These are phyloP conservation scores for Polydrusus tereticollis DNA, from an alignment of 2,888 invertebrate genomes.

Conservation along the genomic window DNA sequence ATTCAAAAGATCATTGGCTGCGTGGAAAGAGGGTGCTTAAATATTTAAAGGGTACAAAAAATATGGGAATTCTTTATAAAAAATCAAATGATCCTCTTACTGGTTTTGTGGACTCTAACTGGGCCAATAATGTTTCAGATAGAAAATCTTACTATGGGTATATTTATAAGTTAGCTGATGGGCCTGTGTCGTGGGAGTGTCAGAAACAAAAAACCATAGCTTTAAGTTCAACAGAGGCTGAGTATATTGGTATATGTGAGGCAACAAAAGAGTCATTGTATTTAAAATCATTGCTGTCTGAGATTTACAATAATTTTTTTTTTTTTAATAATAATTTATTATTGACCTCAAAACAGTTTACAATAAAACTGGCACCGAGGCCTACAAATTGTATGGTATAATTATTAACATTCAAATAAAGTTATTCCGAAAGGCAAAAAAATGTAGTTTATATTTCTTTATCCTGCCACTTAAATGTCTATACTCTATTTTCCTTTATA, in stretches of 20 bases:
- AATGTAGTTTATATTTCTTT: no score
- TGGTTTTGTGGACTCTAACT: constrained; percentile 58
- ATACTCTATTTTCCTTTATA: no score
- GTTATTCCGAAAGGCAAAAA: no score
- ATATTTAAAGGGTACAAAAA: constrained; percentile 51
- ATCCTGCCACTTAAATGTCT: no score
- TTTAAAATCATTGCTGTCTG: background rate
- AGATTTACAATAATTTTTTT: no score
- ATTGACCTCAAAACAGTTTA: no score
- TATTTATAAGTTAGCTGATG: constrained; percentile 36
- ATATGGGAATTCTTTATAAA: constrained; percentile 48
- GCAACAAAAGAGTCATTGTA: constrained; percentile 49
- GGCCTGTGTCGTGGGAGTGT: constrained; percentile 30
- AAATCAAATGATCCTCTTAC: constrained; percentile 34
- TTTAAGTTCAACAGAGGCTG: constrained; percentile 49
- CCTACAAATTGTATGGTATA: no score
- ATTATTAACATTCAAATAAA: no score
- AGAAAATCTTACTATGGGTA: constrained; percentile 49
- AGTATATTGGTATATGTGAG: constrained; percentile 48
- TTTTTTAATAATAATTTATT: background rate
- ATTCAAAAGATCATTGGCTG: constrained; percentile 50
- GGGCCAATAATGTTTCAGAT: constrained; percentile 36
- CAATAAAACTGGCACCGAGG: no score
- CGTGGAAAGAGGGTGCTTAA: constrained; percentile 56
- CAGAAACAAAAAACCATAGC: constrained; percentile 51